Percentiles rank a stretch among this genome's conserved stretches.
These are phyloP conservation scores for Zaprionus capensis DNA, from an alignment of 1,140 invertebrate species.

Conservation along the genomic window DNA sequence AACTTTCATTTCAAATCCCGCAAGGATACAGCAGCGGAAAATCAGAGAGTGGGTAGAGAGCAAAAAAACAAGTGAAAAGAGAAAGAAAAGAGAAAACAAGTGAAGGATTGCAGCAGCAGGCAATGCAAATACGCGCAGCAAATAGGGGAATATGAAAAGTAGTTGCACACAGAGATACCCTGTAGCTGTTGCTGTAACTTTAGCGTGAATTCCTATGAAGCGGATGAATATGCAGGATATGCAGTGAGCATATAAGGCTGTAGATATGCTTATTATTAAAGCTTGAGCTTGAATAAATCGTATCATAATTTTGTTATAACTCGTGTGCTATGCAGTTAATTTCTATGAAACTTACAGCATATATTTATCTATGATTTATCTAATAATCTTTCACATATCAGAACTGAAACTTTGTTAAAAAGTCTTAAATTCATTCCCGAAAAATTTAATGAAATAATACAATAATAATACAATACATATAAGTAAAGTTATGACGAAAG, in stretches of 20 bases:
- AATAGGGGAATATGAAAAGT: not conserved
- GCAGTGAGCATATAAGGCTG: not conserved
- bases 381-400: too few relatives aligned
- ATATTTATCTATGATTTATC: too few relatives aligned
- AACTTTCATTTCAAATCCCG: slow-evolving; percentile 79
- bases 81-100: slow-evolving; percentile 25
- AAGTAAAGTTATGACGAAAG: too few relatives aligned
- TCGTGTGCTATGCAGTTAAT: not conserved
- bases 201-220: not conserved
- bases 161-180: not conserved
- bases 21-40: slow-evolving; percentile 74
- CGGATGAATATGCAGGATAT: not conserved
- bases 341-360: not conserved
- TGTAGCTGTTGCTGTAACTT: not conserved
- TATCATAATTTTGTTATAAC: not conserved
- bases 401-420: too few relatives aligned
- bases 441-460: too few relatives aligned
- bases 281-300: not conserved
- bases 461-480: too few relatives aligned
- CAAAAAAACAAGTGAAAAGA: slow-evolving; percentile 9
- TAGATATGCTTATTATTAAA: not conserved
- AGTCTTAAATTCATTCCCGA: too few relatives aligned
- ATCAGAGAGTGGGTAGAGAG: slow-evolving; percentile 40
- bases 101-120: slow-evolving; percentile 51
- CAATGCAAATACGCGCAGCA: slow-evolving; percentile 60